Evolutionary conservation across 2,888 invertebrate species (phyloP).

Genomic region (Helobdella robusta): DNA sequence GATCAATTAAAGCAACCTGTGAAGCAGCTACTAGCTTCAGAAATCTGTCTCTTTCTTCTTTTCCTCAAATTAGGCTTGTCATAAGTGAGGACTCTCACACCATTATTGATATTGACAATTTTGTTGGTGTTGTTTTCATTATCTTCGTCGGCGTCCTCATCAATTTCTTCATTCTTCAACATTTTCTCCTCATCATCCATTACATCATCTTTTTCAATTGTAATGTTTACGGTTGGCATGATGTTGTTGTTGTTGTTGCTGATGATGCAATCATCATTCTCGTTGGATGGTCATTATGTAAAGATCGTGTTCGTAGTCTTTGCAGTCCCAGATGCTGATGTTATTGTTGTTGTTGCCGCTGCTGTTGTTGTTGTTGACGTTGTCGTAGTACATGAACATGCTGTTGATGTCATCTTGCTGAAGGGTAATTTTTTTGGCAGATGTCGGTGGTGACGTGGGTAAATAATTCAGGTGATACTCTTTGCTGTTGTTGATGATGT

Average conservation of each 20-base stretch:
- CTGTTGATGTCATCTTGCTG: neutral
- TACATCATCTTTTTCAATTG: no score
- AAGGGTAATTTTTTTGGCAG: neutral
- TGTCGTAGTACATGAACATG: neutral
- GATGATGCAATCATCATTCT: neutral
- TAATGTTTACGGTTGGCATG: neutral
- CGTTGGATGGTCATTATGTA: neutral
- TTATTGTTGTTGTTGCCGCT: neutral
- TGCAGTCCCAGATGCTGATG: neutral
- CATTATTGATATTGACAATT: no score
- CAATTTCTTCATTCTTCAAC: no score
- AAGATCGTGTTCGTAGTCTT: neutral
- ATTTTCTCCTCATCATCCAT: no score
- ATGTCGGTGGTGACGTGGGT: neutral
- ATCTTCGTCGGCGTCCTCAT: no score
- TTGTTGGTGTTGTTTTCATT: no score
- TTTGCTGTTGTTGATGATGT: neutral
- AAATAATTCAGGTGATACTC: neutral
- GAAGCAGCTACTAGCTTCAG: slow-evolving; percentile 11
- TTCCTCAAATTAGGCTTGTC: slow-evolving; percentile 6
- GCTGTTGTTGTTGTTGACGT: slow-evolving; percentile 4
- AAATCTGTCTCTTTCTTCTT: neutral
- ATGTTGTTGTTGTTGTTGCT: slow-evolving; percentile 16
- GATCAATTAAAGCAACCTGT: neutral
- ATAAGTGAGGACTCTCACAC: no score